These are phyloP conservation scores for Yoshiicerus persimilis DNA, from an alignment of 1,140 invertebrate species.

Conservation along the genomic window DNA sequence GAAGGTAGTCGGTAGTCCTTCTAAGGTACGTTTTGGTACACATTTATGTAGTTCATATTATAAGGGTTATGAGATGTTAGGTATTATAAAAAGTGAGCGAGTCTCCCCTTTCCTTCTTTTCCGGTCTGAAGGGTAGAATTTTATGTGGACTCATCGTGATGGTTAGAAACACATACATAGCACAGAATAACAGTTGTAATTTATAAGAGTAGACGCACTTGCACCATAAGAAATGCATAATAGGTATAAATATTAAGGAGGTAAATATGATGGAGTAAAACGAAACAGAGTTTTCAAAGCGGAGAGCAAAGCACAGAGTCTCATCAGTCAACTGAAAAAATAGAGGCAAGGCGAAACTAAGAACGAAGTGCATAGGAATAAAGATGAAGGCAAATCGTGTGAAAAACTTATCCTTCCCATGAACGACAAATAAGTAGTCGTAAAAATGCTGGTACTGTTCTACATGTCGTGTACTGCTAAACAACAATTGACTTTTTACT, in stretches of 20 bases:
- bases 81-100: too few species aligned
- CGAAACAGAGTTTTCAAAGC: background rate
- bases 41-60: too few species aligned
- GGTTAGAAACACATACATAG: background rate
- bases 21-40: too few species aligned
- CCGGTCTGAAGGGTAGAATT: background rate
- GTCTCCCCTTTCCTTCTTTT: constrained; percentile 13
- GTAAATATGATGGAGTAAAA: background rate
- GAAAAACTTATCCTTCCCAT: constrained; percentile 3
- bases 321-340: background rate
- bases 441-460: background rate
- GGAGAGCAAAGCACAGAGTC: background rate
- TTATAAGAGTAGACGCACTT: background rate
- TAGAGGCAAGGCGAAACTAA: background rate
- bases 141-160: background rate
- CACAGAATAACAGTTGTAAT: background rate
- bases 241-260: background rate
- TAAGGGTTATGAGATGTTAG: too few species aligned
- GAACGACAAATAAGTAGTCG: background rate
- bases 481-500: too few species aligned
- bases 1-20: too few species aligned
- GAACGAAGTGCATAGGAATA: background rate
- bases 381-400: background rate
- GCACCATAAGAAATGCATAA: background rate
- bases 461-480: background rate